phyloP scores from a whole-genome alignment of 2,113 vertebrate species.

The Pycnonotus jocosus region DNA sequence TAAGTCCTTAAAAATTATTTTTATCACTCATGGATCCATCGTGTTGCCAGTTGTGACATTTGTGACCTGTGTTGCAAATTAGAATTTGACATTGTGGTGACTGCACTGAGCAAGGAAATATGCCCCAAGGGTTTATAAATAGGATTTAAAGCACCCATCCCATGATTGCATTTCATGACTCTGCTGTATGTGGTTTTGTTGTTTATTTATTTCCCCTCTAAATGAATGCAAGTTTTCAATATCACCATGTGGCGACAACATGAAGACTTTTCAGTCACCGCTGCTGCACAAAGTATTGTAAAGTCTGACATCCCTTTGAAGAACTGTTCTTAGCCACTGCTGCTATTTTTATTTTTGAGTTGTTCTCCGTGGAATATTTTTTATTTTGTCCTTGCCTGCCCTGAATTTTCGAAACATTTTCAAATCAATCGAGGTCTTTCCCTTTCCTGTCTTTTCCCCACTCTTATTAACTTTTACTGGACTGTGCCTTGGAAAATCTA shows the following conservation, averaged over 20 bases:
- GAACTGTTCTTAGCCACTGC: constrained; percentile 11
- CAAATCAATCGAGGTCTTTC: constrained; percentile 19
- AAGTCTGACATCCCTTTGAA: constrained; percentile 61
- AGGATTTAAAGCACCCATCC: not conserved
- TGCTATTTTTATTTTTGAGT: constrained; percentile 59
- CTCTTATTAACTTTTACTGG: not conserved
- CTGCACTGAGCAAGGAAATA: not conserved
- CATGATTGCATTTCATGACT: not conserved
- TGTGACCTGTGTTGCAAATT: not conserved
- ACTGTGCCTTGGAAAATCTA: not conserved
- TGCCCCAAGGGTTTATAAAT: not conserved
- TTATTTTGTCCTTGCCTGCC: not conserved
- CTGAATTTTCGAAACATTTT: constrained; percentile 14
- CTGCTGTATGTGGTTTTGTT: not conserved
- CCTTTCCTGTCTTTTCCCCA: not conserved
- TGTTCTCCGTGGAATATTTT: not conserved
- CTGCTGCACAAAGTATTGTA: not conserved
- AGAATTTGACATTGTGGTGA: not conserved
- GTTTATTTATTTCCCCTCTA: not conserved
- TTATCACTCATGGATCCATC: not conserved
- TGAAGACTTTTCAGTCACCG: not conserved
- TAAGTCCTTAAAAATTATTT: not conserved
- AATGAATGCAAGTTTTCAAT: not conserved
- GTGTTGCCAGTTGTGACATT: not conserved
- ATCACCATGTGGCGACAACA: not conserved